Conservation (phyloP, 2,797 vertebrate species). For the Enteromius thamalakanensis region DNA sequence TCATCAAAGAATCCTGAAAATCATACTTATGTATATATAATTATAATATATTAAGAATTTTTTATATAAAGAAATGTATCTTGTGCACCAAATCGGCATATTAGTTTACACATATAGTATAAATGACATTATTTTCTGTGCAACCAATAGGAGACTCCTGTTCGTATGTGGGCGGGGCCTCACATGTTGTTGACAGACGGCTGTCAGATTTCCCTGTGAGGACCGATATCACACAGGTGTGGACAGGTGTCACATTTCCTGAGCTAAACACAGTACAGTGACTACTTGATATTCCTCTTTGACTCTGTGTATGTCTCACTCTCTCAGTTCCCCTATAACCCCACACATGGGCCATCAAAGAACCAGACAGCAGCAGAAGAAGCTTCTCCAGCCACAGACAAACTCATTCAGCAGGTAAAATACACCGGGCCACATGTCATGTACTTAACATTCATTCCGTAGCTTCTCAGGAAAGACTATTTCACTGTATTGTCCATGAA, state of each 20-base stretch:
- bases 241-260: not conserved
- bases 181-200: constrained; percentile 55
- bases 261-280: not conserved
- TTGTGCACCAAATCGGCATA: not conserved
- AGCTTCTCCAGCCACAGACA: constrained; percentile 72
- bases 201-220: constrained; percentile 70
- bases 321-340: constrained; percentile 73
- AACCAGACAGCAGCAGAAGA: constrained; percentile 50
- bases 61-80: not conserved
- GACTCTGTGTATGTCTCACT: constrained; percentile 18
- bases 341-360: constrained; percentile 57
- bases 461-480: not conserved
- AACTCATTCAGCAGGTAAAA: constrained; percentile 85
- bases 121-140: constrained; percentile 3
- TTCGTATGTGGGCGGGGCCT: constrained; percentile 24
- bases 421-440: not conserved
- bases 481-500: not conserved
- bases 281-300: not conserved
- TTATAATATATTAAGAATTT: not conserved
- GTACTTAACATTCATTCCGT: not conserved
- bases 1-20: not conserved
- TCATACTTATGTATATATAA: no score
- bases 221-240: constrained; percentile 76
- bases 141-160: constrained; percentile 45
- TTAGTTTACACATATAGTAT: not conserved